Base-by-base conservation (phyloP, 1,140 invertebrate species). In the Argopecten irradians region DNA sequence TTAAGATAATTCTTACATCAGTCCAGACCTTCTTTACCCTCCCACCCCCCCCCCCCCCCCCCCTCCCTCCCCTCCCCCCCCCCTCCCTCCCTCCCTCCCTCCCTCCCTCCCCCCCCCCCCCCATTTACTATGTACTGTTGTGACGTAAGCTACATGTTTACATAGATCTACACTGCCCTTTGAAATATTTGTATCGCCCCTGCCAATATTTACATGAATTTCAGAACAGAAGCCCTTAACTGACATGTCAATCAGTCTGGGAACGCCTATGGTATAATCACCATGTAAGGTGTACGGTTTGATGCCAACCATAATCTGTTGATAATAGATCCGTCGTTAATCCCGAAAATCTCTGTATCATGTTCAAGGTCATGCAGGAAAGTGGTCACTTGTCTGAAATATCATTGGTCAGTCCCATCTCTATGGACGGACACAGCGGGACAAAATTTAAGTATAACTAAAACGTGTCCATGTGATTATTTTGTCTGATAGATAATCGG, bases 151-250 rank as follows among this genome's bases (percentile, higher is more conserved):
- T 2, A 55, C 43, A 71, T 71, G 28, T 71, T 71, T 71, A 71
- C 55, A 71, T 1, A 71, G 55, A 71, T 71, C 55, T 71, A 28
- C 5, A 28, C 55, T 71, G n/a, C 55, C 55, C 28, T 71, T 71
- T 71, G 55, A 71, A 71, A 71, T 71, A 71, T 71, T 71, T 71
- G 55, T 71, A 71, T 71, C 55, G 22, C n/a, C 55, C 55, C n/a
- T 28, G 14, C 55, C 55, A 71, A 28, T 71, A 16, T 71, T 71
- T n/a, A 71, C 55, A 71, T 71, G 55, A 71, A 28, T 5, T 71
- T 71, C n/a, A n/a, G 43, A 46, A 46, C n/a, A n/a, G n/a, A 46
- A 19, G 22, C 43, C 43, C 36, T 19, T 46, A 19, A 46, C 43
- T 71, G 55, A 39, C 36, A 39, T 28, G 55, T 28, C n/a, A 5